A percentile compares a stretch with the other conserved stretches of the same genome.
Evolutionary conservation across 2,113 vertebrate genomes (phyloP).

Genomic region (Sclerurus mexicanus): DNA sequence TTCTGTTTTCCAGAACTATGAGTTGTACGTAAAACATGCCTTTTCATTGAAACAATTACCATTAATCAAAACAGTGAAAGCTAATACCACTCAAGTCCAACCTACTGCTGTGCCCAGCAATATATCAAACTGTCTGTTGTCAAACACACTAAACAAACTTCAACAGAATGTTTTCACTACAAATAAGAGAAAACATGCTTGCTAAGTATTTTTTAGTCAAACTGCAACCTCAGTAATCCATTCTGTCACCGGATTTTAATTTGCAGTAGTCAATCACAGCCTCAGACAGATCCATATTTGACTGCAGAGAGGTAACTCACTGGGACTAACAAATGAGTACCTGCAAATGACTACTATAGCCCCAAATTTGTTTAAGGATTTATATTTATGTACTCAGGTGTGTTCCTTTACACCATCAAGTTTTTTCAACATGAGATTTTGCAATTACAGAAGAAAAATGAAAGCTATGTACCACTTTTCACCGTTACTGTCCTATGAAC

Average conservation of each 20-base stretch:
- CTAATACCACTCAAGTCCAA: conserved; percentile 85
- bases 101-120: conserved; percentile 85
- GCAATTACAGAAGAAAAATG: not conserved
- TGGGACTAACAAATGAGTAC: conserved; percentile 62
- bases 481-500: not conserved
- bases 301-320: conserved; percentile 33
- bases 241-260: conserved; percentile 75
- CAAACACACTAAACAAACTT: conserved; percentile 83
- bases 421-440: not conserved
- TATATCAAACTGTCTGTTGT: conserved; percentile 88
- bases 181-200: conserved; percentile 78
- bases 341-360: conserved; percentile 11
- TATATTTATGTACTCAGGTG: not conserved
- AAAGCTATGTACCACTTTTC: not conserved
- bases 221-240: conserved; percentile 74
- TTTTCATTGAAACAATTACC: conserved; percentile 87
- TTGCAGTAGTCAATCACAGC: conserved; percentile 71
- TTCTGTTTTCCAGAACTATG: conserved; percentile 81
- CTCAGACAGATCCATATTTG: conserved; percentile 54
- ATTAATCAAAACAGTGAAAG: conserved; percentile 87
- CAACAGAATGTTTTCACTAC: conserved; percentile 76
- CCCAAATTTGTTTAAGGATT: conserved; percentile 33
- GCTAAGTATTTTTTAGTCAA: conserved; percentile 79
- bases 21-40: conserved; percentile 80
- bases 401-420: not conserved